A percentile compares a stretch with the other conserved stretches of the same genome.
These are phyloP conservation scores for Priapulus caudatus DNA, from an alignment of 2,888 invertebrate species.

Conservation along the genomic window DNA sequence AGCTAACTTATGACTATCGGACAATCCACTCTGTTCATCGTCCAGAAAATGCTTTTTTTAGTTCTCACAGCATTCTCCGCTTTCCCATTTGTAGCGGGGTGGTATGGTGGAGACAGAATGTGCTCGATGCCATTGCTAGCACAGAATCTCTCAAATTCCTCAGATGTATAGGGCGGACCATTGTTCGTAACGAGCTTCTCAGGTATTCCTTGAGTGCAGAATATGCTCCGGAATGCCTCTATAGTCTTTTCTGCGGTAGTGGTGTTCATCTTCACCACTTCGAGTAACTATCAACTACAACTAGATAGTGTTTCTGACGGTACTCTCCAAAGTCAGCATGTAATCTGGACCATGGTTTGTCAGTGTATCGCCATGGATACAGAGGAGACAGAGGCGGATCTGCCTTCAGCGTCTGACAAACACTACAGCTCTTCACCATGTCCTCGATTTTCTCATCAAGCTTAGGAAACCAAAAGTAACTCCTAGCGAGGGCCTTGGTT, in stretches of 20 bases:
- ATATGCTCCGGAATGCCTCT: neutral
- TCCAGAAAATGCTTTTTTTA: too few species aligned
- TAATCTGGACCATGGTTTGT: neutral
- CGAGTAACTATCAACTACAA: conserved; percentile 1
- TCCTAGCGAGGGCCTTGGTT: conserved; percentile 13
- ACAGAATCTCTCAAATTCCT: neutral
- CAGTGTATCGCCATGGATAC: neutral
- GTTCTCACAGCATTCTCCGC: too few species aligned
- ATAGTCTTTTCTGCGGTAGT: neutral
- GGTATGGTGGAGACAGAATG: neutral
- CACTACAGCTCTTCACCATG: neutral
- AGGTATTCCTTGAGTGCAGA: neutral
- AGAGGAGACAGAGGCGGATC: conserved; percentile 2
- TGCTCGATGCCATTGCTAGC: neutral
- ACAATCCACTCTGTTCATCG: too few species aligned
- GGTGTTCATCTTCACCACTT: conserved; percentile 1
- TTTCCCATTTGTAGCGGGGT: neutral
- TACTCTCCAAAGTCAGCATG: neutral
- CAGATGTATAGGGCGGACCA: neutral
- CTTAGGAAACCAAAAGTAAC: conserved; percentile 13
- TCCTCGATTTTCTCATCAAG: conserved; percentile 9
- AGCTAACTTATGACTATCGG: neutral
- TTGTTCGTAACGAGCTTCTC: neutral
- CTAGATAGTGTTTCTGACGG: neutral
- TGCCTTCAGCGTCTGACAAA: neutral